Evolutionary conservation across 1,140 invertebrate species (phyloP), one percentile per base, ranked within the genome.

Genomic region (Zaprionus taronus): DNA sequence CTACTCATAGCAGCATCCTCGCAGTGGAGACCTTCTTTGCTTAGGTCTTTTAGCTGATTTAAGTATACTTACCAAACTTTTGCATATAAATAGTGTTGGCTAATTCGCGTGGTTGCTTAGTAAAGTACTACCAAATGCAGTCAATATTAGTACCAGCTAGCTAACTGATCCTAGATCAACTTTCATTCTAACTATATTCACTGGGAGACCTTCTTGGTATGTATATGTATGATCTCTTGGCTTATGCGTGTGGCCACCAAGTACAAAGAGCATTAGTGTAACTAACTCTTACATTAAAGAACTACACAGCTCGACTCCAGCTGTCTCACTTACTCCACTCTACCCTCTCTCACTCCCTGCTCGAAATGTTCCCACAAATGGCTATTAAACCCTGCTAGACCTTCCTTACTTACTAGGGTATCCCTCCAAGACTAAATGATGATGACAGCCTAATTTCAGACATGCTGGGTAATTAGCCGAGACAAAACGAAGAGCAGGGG

Each of bases 361-460:
- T 47, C 41, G 41, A 11, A 24, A 51, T 51, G 22, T 51, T 51
- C 47, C 47, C 47, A 51, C 47, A 51, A 51, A 51, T 22, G 22
- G 20, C 47, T 24, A 7, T 12, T 51, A 24, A 22, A 51, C 47
- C 9, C 20, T 14, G 47, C 4, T 5, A 34, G 34, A 51, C 56
- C 67, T 62, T 38, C 22, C 5, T 20, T 53, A 34, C 66, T 34
- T 26, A 34, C n/a, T 17, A 17, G 41, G 44, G 61, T 51, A 62
- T 58, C 61, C 67, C 38, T 70, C 12, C 15, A 34, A 34, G 34
- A 73, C 70, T 77, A 77, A 74, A 63, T 68, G 71, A 73, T 73
- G 76, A 74, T 78, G 76, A 78, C 70, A 78, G 76, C 76, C 76
- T 78, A 74, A 78, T 78, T 78, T 73, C 70, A 61, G 68, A 66